These are phyloP conservation scores for Chouioia cunea DNA, from an alignment of 2,888 invertebrate species.

Conservation along the genomic window DNA sequence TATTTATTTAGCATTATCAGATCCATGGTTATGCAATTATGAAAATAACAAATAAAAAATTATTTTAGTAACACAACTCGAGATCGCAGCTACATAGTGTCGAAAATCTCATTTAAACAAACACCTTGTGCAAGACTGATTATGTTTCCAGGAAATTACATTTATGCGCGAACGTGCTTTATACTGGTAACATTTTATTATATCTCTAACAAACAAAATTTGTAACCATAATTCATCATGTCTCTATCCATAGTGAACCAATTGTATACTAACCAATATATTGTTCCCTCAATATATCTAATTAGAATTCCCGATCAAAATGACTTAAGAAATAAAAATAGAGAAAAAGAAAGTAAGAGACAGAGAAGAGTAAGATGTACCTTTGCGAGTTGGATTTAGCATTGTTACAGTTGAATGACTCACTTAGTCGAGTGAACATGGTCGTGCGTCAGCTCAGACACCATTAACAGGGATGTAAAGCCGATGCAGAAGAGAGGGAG, in stretches of 20 bases:
- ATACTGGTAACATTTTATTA: too few relatives aligned
- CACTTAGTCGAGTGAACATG: conserved; percentile 9
- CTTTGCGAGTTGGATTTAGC: not conserved
- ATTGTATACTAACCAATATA: too few relatives aligned
- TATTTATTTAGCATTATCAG: conserved; percentile 43
- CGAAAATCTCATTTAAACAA: conserved; percentile 30
- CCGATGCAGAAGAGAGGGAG: conserved; percentile 1
- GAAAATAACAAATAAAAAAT: conserved; percentile 14
- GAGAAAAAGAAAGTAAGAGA: too few relatives aligned
- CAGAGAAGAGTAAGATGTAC: too few relatives aligned
- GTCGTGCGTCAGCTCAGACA: conserved; percentile 1
- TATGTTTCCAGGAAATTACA: conserved; percentile 21
- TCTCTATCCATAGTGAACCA: too few relatives aligned
- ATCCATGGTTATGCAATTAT: conserved; percentile 30
- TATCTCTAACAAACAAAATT: conserved; percentile 16
- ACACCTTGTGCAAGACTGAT: conserved; percentile 28
- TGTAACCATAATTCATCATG: too few relatives aligned
- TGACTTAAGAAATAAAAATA: too few relatives aligned
- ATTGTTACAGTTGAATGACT: conserved; percentile 14
- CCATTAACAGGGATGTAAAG: conserved; percentile 3
- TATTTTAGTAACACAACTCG: conserved; percentile 32
- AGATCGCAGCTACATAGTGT: conserved; percentile 9
- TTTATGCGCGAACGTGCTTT: not conserved
- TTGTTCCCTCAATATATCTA: too few relatives aligned
- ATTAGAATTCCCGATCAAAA: too few relatives aligned